Conservation (phyloP, 2,888 invertebrate genomes). For the Ormyrus rosae region DNA sequence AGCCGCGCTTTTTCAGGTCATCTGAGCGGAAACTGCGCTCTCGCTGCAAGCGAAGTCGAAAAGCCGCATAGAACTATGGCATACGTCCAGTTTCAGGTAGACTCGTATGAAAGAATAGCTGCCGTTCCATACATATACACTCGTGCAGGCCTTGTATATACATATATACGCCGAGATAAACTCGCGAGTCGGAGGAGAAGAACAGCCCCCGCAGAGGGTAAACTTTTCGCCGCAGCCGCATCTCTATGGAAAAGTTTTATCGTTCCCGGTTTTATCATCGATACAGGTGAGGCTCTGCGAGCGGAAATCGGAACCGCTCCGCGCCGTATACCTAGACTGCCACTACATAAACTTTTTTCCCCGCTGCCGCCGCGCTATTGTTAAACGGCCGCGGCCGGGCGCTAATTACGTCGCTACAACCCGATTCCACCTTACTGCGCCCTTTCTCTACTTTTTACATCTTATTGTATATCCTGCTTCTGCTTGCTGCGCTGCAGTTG, state of each 20-base stretch:
- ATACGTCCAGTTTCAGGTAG: no score
- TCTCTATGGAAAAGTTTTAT: conserved; percentile 43
- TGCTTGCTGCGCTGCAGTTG: no score
- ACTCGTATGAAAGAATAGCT: no score
- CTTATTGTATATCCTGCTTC: no score
- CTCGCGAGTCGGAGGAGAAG: neutral
- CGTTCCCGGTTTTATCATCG: conserved; percentile 52
- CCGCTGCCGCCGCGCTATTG: conserved; percentile 28
- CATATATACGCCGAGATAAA: neutral
- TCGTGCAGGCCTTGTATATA: neutral
- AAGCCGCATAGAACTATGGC: no score
- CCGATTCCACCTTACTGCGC: conserved; percentile 6
- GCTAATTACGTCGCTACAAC: conserved; percentile 36
- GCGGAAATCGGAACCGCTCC: conserved; percentile 10
- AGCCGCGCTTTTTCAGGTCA: conserved; percentile 38
- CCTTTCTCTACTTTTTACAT: neutral
- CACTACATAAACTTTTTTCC: neutral
- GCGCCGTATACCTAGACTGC: neutral
- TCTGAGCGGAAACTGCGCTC: conserved; percentile 1
- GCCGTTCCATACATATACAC: neutral
- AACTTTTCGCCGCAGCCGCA: conserved; percentile 12
- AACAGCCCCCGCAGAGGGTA: conserved; percentile 3
- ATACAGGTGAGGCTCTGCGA: conserved; percentile 26
- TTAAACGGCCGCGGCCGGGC: conserved; percentile 15
- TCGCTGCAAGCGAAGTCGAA: no score